Evolutionary conservation across 2,888 invertebrate genomes (phyloP), one percentile per base, ranked within the genome.

Genomic region (Ametastegia equiseti): DNA sequence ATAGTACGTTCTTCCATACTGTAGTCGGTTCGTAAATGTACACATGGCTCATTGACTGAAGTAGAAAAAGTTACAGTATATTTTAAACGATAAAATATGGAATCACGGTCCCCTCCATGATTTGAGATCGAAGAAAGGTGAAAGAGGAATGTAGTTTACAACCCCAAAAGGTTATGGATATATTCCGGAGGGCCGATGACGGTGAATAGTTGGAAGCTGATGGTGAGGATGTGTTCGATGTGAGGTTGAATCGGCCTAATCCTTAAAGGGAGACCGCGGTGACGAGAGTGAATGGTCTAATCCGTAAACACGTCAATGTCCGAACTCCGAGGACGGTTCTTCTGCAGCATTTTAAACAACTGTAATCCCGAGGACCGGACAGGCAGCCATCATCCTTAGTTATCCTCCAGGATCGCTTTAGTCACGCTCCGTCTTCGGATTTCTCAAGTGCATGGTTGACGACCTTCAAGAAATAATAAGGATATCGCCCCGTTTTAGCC

Each of bases 261-360:
- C 88, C 86, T 45, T 77, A 81, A 84, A 84, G 87, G 86, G 86
- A 85, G 82, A 82, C 83, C 81, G 83, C 82, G 80, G 79, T 83
- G 79, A 65, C 75, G 83, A 82, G 83, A 84, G 84, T 82, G 86
- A 57, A 87, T 85, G 85, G 87, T 88, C 88, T 88, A 88, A 88
- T 88, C 89, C 89, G 86, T 88, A 89, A 89, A 89, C 89, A 89
- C 87, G 87, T 87, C 86, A 84, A 84, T 82, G 83, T 75, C 75
- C 75, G 3, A 27, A 27, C 15, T 15, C 54, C 75, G 9, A 27
- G 27, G n/a, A 60, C 23, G 78, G 60, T 57, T 78, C 78, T 81
- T 82, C 82, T 63, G 57, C 81, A 77, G 82, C 79, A 80, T 85
- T 85, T 85, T 82, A 83, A 82, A 80, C 82, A 71, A 71, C 81